phyloP scores from a whole-genome alignment of 2,113 vertebrate species.

The Hirundichthys speculiger region DNA sequence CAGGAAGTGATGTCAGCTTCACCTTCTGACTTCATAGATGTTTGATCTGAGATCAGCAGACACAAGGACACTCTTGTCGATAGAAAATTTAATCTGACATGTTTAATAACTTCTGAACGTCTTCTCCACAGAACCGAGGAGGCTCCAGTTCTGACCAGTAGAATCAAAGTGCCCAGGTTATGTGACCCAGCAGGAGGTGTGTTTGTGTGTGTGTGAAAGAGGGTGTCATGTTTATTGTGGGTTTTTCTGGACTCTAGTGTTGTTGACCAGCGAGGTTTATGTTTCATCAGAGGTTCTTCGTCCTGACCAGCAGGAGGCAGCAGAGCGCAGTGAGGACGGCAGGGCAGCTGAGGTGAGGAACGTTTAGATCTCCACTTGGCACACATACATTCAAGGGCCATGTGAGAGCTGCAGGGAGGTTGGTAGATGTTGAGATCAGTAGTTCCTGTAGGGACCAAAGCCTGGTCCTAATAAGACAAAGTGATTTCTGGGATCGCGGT shows the following conservation, averaged over 20 bases:
- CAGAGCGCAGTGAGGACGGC: constrained; percentile 60
- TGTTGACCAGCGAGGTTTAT: not conserved
- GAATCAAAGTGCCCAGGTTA: constrained; percentile 15
- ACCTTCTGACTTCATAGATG: too few relatives aligned
- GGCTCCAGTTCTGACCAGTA: not conserved
- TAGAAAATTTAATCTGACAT: not conserved
- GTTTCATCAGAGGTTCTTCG: constrained; percentile 10
- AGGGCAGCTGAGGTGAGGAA: constrained; percentile 71
- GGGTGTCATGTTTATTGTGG: too few relatives aligned
- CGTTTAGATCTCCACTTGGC: too few relatives aligned
- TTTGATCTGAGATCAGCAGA: too few relatives aligned
- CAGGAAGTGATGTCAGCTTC: too few relatives aligned
- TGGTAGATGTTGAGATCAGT: too few relatives aligned
- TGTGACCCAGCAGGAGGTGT: constrained; percentile 38
- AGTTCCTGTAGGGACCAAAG: too few relatives aligned
- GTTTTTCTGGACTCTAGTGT: not conserved
- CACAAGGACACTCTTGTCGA: too few relatives aligned
- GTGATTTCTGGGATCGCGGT: too few relatives aligned
- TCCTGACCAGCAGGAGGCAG: constrained; percentile 48
- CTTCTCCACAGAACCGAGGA: constrained; percentile 38
- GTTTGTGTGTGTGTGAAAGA: not conserved
- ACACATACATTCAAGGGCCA: too few relatives aligned
- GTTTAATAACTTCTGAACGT: not conserved
- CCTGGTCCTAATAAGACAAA: too few relatives aligned
- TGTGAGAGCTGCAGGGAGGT: too few relatives aligned